These are phyloP conservation scores for Corythornis cristatus DNA, from an alignment of 2,113 vertebrate genomes.

Conservation along the genomic window DNA sequence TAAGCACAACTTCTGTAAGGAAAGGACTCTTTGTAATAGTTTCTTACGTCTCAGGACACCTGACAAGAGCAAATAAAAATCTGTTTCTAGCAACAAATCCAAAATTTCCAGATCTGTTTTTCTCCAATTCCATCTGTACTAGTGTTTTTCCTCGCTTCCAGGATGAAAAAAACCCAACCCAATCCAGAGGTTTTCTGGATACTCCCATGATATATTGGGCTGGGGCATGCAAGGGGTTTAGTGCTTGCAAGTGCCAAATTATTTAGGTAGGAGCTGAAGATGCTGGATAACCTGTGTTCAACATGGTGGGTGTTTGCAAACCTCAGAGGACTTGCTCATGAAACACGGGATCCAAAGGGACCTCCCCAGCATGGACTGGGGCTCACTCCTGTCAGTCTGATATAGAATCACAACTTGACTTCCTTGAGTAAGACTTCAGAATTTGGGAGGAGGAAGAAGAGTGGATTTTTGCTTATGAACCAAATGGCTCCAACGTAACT, in stretches of 20 bases:
- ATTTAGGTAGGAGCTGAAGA: background rate
- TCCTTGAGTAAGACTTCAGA: background rate
- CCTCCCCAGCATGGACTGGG: fast-evolving
- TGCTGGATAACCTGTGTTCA: background rate
- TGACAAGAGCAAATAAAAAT: background rate
- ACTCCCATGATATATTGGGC: background rate
- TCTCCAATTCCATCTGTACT: background rate
- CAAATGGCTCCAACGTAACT: fast-evolving
- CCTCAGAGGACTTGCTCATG: fast-evolving
- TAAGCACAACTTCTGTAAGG: background rate
- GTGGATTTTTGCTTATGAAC: background rate
- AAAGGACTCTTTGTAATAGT: background rate
- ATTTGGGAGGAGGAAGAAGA: background rate
- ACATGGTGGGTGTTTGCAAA: fast-evolving
- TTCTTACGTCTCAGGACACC: background rate
- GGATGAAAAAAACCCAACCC: background rate
- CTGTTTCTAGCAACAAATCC: background rate
- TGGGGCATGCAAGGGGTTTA: background rate
- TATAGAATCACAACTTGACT: background rate
- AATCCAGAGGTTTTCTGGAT: background rate
- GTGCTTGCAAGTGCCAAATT: background rate
- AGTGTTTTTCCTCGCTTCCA: background rate
- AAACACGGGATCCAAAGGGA: background rate
- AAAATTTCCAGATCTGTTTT: background rate
- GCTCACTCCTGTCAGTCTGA: background rate